A percentile compares a stretch with the other conserved stretches of the same genome.
These are phyloP conservation scores for Rattus norvegicus DNA, from an alignment of 2,113 vertebrate genomes.

Conservation along the genomic window GRCr8 NC_086032.1:31259501-31260000, in stretches of 20 bases:
- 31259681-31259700: not conserved
- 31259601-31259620: not conserved
- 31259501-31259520: slow-evolving; percentile 29
- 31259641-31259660: too few species aligned
- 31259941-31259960: not conserved
- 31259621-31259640: not conserved
- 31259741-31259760: not conserved
- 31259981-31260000: not conserved
- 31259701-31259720: not conserved
- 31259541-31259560: not conserved
- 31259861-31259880: not conserved
- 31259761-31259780: not conserved
- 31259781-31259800: not conserved
- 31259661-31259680: not conserved
- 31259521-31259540: slow-evolving; percentile 27
- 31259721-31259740: not conserved
- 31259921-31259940: not conserved
- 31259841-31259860: not conserved
- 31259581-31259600: not conserved
- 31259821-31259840: not conserved
- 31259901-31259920: not conserved
- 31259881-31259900: not conserved
- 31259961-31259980: not conserved
- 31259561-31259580: not conserved
- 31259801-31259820: too few species aligned